phyloP scores from a whole-genome alignment of 1,140 invertebrate genomes.

The Microplitis demolitor region DNA sequence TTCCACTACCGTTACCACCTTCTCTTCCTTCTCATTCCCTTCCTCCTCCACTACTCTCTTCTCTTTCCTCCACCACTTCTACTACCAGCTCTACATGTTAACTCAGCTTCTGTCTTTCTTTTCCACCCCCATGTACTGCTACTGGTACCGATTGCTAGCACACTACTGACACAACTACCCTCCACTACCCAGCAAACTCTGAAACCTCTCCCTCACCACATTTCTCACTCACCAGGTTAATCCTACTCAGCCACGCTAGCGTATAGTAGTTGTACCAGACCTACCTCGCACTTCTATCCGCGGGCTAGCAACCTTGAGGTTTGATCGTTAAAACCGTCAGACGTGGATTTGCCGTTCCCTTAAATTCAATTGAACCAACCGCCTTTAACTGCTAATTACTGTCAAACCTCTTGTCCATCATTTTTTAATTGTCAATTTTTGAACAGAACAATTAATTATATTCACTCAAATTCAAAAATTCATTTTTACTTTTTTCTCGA shows the following conservation, averaged over 20 bases:
- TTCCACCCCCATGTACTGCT: neutral
- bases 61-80: neutral
- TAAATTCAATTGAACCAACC: neutral
- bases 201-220: neutral
- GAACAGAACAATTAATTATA: neutral
- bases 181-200: too few species aligned
- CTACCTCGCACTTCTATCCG: neutral
- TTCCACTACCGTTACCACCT: neutral
- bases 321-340: constrained; percentile 5
- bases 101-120: neutral
- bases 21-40: neutral
- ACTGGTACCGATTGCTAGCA: neutral
- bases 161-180: too few species aligned
- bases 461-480: too few species aligned
- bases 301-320: neutral
- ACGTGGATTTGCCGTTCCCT: neutral
- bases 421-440: neutral
- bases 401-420: neutral
- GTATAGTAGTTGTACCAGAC: neutral
- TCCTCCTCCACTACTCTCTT: too few species aligned
- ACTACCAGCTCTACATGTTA: neutral
- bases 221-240: neutral
- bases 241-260: neutral
- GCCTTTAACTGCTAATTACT: neutral
- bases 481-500: too few species aligned